phyloP scores from a whole-genome alignment of 23 tunicate genomes.

The Halocynthia aurantium region DNA sequence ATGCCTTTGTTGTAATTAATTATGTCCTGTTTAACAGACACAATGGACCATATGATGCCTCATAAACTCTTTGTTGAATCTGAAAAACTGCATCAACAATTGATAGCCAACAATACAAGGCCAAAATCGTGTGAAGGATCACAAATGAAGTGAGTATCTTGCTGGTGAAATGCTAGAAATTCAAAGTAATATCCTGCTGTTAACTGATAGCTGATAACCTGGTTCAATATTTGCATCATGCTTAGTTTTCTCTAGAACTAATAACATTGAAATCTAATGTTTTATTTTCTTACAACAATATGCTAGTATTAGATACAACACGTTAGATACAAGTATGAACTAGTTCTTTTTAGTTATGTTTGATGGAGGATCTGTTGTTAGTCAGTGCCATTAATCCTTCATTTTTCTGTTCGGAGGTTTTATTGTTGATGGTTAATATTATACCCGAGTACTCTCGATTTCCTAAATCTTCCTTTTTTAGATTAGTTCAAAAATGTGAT shows the following conservation, averaged over 20 bases:
- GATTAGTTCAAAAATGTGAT: no score
- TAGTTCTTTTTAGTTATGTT: no score
- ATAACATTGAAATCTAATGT: no score
- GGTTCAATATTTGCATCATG: neutral
- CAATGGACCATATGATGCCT: neutral
- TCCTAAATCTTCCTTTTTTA: no score
- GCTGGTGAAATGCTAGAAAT: neutral
- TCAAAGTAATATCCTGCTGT: neutral
- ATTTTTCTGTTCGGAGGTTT: no score
- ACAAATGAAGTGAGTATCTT: constrained; percentile 14
- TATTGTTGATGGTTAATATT: no score
- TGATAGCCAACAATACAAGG: constrained; percentile 35
- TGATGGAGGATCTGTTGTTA: no score
- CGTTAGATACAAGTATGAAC: no score
- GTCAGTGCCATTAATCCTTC: no score
- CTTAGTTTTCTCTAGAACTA: neutral
- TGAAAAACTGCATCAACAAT: constrained; percentile 44
- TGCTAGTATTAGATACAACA: no score
- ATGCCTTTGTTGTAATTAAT: neutral
- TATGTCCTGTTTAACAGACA: neutral
- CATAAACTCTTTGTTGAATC: neutral
- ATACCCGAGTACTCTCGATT: no score
- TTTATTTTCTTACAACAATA: no score
- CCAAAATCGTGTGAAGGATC: constrained; percentile 93
- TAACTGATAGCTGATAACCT: neutral